phyloP scores from a whole-genome alignment of 2,888 invertebrate genomes.

The Choreutis nemorana region DNA sequence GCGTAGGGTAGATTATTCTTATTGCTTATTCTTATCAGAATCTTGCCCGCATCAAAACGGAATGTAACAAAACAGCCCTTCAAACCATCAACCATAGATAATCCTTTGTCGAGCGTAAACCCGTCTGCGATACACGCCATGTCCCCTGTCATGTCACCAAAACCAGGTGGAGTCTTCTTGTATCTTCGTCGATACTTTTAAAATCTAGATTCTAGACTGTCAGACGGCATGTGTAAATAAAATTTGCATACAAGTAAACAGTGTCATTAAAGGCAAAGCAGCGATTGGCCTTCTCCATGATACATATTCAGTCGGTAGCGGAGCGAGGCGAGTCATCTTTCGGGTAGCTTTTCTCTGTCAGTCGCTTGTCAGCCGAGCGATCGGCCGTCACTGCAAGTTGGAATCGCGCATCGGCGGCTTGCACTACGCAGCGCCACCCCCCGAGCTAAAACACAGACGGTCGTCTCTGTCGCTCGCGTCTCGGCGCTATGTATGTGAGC shows the following conservation, averaged over 20 bases:
- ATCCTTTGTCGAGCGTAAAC: no score
- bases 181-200: no score
- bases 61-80: no score
- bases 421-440: conserved; percentile 65
- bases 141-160: no score
- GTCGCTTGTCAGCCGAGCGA: conserved; percentile 57
- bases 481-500: conserved; percentile 15
- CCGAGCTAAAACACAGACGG: conserved; percentile 38
- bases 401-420: conserved; percentile 65
- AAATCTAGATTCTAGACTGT: no score
- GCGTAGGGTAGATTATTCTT: no score
- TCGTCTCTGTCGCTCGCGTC: conserved; percentile 34
- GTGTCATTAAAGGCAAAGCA: conserved; percentile 27
- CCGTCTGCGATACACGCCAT: conserved; percentile 55
- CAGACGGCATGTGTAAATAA: no score
- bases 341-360: conserved; percentile 45
- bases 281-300: conserved; percentile 17
- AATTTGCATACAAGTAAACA: no score
- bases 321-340: conserved; percentile 45
- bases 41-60: conserved; percentile 19
- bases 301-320: conserved; percentile 40
- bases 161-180: no score
- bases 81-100: no score
- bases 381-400: conserved; percentile 62
- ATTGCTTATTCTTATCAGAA: conserved; percentile 13